Conservation (phyloP, 2,888 invertebrate genomes). For the Mycalesis mineus region DNA sequence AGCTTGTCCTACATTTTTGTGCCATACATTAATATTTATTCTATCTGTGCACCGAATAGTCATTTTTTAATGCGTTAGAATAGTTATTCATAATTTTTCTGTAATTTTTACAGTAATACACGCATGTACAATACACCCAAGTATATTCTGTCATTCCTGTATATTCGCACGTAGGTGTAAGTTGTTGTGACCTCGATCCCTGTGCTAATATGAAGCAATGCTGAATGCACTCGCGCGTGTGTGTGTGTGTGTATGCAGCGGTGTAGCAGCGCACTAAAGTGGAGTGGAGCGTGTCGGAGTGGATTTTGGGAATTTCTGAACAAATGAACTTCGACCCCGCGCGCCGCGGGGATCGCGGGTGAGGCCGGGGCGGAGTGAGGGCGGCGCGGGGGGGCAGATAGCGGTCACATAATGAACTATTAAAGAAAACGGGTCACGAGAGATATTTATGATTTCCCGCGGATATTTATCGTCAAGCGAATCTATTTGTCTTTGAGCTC, state of each 20-base stretch:
- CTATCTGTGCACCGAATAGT: no score
- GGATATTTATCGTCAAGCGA: background rate
- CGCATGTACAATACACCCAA: no score
- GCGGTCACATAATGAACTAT: constrained; percentile 1
- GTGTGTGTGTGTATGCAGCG: background rate
- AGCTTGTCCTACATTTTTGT: no score
- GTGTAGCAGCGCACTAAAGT: background rate
- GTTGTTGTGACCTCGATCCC: no score
- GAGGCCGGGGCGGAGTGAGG: background rate
- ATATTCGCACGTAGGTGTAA: no score
- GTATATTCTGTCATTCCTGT: no score
- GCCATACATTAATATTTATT: no score
- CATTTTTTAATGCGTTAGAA: no score
- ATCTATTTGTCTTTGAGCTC: background rate
- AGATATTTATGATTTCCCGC: background rate
- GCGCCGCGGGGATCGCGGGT: background rate
- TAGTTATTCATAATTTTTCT: no score
- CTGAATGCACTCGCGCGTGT: no score
- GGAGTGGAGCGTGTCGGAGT: background rate
- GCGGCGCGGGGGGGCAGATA: background rate
- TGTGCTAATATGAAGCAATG: no score
- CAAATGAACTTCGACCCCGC: background rate
- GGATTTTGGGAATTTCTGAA: background rate
- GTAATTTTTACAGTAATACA: no score
- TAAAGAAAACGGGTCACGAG: background rate